Evolutionary conservation across 1,140 invertebrate genomes (phyloP).

Genomic region (Bicyclus anynana): DNA sequence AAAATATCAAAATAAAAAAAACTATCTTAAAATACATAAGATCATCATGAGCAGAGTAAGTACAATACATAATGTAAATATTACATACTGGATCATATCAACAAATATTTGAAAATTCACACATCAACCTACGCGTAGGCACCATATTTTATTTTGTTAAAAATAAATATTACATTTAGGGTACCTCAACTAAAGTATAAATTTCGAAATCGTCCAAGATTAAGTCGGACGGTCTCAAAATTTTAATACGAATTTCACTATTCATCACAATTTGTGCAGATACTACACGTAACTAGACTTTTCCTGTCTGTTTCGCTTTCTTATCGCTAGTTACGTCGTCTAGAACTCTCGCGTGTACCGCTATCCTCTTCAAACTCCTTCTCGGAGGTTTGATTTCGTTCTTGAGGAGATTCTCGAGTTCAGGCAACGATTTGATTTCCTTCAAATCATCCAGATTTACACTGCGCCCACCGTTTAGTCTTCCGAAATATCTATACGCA

Average conservation of each 20-base stretch:
- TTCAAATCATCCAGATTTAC: conserved; percentile 45
- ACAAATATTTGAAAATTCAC: conserved; percentile 2
- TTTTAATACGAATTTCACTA: conserved; percentile 27
- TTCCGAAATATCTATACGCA: conserved; percentile 48
- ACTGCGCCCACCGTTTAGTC: conserved; percentile 53
- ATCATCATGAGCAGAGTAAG: conserved; percentile 3
- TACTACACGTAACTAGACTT: conserved; percentile 1
- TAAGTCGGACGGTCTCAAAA: conserved; percentile 66
- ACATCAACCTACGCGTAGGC: background rate
- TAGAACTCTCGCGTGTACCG: conserved; percentile 46
- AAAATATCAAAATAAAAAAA: conserved; percentile 22
- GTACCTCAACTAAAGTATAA: conserved; percentile 29
- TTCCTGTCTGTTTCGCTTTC: conserved; percentile 20
- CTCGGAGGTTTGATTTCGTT: conserved; percentile 55
- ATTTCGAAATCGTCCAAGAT: conserved; percentile 71
- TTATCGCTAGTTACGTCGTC: conserved; percentile 41
- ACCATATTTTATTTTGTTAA: conserved; percentile 1
- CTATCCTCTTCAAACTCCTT: conserved; percentile 46
- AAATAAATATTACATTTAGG: conserved; percentile 44
- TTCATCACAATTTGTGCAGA: background rate
- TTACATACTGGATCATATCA: conserved; percentile 38
- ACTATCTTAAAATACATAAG: conserved; percentile 9
- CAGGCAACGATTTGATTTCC: conserved; percentile 51
- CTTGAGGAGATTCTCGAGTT: conserved; percentile 55
- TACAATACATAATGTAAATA: conserved; percentile 35